Base-by-base conservation (phyloP, 2,888 invertebrate species). In the Eutolmus rufibarbis region DNA sequence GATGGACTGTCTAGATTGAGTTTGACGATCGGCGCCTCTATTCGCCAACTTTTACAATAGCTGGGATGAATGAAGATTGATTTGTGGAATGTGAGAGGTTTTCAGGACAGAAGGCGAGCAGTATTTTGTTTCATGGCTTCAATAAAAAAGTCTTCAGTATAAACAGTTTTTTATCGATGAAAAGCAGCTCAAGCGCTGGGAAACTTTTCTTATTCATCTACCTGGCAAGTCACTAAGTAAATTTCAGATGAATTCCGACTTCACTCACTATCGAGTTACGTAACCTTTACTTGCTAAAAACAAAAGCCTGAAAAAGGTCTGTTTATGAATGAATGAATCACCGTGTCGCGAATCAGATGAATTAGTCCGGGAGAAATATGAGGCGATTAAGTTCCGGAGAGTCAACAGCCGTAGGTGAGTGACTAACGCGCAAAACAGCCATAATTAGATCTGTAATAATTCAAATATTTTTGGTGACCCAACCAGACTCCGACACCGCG, bases 1-100 rank as follows among this genome's bases (percentile, higher is more conserved):
- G 81, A 81, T 56, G 43, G 56, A 81, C 81, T 81, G 31, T 14
- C 56, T 81, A 28, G 81, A 81, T 81, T 81, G 81, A 34, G 16
- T 56, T 51, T 81, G 81, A 81, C 51, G 34, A 81, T 31, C 81
- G 81, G 81, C 81, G 81, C 81, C 81, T 81, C 51, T 81, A 9
- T 56, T 14, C 28, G 81, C 34, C 3, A 28, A n/a, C 12, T 56
- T 31, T 14, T 56, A 31, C 51, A 23, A 46, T 31, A 51, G 31
- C 31, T 56, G 31, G 31, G 23, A 34, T 81, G 56, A 23, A 81
- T 81, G 23, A 81, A 81, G 81, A 81, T 81, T 81, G 81, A 81
- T 81, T 51, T 81, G 43, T 31, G 31, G 31, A n/a, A 43, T 56
- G 81, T 81, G 19, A 81, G 51, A 51, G 56, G 81, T 81, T 31